These are phyloP conservation scores for Trachythela sp. DNA, from an alignment of 64 coral and sea anemone species.

Conservation along the genomic window DNA sequence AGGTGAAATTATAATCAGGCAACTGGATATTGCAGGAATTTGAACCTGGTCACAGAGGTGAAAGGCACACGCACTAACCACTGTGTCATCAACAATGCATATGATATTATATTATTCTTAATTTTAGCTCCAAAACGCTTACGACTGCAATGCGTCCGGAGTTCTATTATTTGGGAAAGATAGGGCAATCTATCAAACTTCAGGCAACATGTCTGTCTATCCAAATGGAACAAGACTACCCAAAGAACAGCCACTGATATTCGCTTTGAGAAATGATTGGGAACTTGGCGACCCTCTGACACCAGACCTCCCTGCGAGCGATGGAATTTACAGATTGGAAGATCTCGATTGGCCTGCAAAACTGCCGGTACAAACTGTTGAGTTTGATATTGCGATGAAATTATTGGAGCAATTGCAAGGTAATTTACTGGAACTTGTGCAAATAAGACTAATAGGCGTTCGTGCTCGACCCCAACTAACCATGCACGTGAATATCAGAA, in stretches of 20 bases:
- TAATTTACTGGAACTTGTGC: not conserved
- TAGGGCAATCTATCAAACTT: not conserved
- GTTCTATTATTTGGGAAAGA: not conserved
- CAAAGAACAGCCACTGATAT: not conserved
- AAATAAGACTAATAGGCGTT: not conserved
- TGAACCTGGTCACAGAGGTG: too few species aligned
- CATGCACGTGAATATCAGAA: too few species aligned
- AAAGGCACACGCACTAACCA: too few species aligned
- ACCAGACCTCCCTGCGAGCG: conserved; percentile 40
- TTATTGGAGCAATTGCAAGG: not conserved
- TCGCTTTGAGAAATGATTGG: not conserved
- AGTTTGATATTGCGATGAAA: not conserved
- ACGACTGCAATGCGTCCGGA: conserved; percentile 15
- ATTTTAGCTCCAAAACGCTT: conserved; percentile 44
- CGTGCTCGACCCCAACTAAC: too few species aligned
- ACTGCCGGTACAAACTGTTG: not conserved
- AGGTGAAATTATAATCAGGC: too few species aligned
- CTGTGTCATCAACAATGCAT: too few species aligned
- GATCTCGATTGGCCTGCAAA: not conserved
- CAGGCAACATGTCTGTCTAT: not conserved
- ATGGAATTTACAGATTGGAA: conserved; percentile 42
- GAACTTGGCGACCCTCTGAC: conserved; percentile 52
- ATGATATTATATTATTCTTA: not conserved
- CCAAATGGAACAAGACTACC: not conserved
- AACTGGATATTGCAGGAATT: too few species aligned